These are phyloP conservation scores for Sporophila hypoxantha DNA, from an alignment of 2,113 vertebrate genomes.

Conservation along the genomic window DNA sequence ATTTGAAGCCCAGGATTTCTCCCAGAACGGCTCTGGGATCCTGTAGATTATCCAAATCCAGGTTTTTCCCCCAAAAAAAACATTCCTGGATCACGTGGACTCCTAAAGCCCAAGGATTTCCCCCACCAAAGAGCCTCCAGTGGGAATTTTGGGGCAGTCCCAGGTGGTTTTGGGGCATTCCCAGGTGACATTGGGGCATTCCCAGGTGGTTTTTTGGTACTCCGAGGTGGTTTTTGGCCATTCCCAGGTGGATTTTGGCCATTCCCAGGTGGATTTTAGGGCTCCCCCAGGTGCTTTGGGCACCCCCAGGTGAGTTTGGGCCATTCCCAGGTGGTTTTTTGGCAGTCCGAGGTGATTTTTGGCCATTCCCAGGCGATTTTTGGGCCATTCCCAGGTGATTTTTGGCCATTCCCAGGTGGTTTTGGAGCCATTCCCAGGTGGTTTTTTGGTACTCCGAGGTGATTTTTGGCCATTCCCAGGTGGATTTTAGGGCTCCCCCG, in stretches of 20 bases:
- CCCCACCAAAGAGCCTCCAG: not conserved
- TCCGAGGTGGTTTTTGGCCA: too few species aligned
- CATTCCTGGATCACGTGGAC: accelerated
- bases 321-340: accelerated
- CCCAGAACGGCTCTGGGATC: accelerated
- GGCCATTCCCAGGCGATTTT: not conserved
- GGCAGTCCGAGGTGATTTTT: not conserved
- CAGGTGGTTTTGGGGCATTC: too few species aligned
- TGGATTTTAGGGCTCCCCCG: too few species aligned
- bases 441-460: accelerated
- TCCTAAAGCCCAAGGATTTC: too few species aligned
- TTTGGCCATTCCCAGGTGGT: too few species aligned
- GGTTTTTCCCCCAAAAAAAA: not conserved
- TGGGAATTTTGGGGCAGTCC: not conserved
- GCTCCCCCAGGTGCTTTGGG: too few species aligned
- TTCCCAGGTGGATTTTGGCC: too few species aligned
- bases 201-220: not conserved
- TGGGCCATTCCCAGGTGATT: too few species aligned
- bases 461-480: not conserved
- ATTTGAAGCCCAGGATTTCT: not conserved
- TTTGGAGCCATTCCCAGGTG: too few species aligned
- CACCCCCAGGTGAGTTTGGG: too few species aligned
- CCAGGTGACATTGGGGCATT: too few species aligned
- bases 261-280: too few species aligned
- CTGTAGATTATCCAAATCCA: accelerated